These are phyloP conservation scores for Drosophila fulvimacula DNA, from an alignment of 2,888 invertebrate species.

Conservation along the genomic window DNA sequence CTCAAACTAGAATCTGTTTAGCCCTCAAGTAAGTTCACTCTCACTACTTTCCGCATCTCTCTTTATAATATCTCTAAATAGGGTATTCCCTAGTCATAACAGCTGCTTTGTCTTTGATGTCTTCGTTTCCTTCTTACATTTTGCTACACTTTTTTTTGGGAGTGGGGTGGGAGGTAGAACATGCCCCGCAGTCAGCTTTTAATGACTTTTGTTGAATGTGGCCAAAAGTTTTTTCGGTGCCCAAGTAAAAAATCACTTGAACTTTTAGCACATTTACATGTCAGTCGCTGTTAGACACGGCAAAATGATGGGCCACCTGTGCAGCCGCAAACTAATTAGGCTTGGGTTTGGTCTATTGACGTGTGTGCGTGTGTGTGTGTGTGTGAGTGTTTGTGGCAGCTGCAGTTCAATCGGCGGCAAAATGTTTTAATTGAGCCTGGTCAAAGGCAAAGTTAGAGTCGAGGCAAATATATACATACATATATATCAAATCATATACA, in stretches of 20 bases:
- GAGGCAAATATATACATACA: background rate
- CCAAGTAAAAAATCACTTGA: constrained; percentile 57
- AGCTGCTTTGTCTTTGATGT: background rate
- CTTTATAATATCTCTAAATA: too few relatives aligned
- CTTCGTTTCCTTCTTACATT: background rate
- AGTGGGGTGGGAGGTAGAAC: too few relatives aligned
- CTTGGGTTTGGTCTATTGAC: constrained; percentile 4
- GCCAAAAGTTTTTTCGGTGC: constrained; percentile 49
- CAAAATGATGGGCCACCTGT: constrained; percentile 74
- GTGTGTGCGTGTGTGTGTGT: background rate
- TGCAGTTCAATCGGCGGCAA: constrained; percentile 58
- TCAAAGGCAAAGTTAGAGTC: constrained; percentile 35
- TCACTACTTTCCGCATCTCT: too few relatives aligned
- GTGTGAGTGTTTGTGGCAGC: constrained; percentile 17
- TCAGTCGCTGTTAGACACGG: constrained; percentile 64
- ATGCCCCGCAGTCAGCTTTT: constrained; percentile 66
- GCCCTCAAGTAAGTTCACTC: too few relatives aligned
- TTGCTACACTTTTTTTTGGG: constrained; percentile 3
- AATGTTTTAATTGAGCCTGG: constrained; percentile 74
- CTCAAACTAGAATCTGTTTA: too few relatives aligned
- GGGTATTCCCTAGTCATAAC: constrained; percentile 9
- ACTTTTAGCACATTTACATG: constrained; percentile 83
- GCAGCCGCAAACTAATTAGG: constrained; percentile 69
- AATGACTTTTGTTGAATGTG: constrained; percentile 68
- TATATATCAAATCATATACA: constrained; percentile 57